Evolutionary conservation across 1,140 invertebrate genomes (phyloP).

Genomic region (Leptoteleia sp.): DNA sequence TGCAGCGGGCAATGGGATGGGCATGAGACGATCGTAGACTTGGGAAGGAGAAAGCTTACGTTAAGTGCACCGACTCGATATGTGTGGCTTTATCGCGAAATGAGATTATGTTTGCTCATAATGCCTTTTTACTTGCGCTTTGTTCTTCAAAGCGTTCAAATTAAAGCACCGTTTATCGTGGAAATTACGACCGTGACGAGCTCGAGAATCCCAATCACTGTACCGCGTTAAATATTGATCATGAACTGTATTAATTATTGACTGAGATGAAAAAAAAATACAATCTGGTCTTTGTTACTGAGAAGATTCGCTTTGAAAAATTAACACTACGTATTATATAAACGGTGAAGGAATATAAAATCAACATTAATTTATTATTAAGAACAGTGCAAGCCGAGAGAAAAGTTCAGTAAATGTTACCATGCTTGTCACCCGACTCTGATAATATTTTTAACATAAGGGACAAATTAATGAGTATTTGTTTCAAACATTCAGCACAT

Average conservation of each 20-base stretch:
- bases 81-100: conserved; percentile 62
- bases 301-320: background rate
- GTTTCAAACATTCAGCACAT: too few relatives aligned
- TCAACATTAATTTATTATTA: conserved; percentile 13
- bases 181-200: conserved; percentile 7
- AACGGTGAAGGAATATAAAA: conserved; percentile 1
- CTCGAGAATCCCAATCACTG: background rate
- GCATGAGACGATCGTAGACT: conserved; percentile 64
- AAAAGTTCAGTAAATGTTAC: too few relatives aligned
- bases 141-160: conserved; percentile 40
- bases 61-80: conserved; percentile 61
- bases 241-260: conserved; percentile 4
- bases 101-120: conserved; percentile 61
- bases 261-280: conserved; percentile 14
- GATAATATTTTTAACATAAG: too few relatives aligned
- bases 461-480: too few relatives aligned
- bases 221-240: conserved; percentile 16
- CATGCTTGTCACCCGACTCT: too few relatives aligned
- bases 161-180: conserved; percentile 21
- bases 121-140: conserved; percentile 49
- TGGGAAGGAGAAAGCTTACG: conserved; percentile 57
- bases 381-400: too few relatives aligned
- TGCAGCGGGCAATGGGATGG: conserved; percentile 60
- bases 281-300: background rate
- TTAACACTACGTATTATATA: conserved; percentile 16